Conservation (phyloP, 1,140 invertebrate genomes). For the Drusus annulatus region DNA sequence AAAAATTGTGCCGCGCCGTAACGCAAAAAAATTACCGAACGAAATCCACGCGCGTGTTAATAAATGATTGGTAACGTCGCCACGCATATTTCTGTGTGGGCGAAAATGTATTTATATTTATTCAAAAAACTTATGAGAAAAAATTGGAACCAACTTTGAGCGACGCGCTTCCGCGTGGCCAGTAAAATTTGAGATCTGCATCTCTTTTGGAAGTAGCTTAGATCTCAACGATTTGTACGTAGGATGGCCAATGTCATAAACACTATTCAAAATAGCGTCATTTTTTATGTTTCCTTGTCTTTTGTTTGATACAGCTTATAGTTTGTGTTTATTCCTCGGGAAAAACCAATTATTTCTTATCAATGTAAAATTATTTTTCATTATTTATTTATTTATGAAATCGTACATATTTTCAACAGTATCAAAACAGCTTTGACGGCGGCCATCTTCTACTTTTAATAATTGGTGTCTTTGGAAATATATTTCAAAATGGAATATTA, state of each 20-base stretch:
- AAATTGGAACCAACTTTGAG: slow-evolving; percentile 13
- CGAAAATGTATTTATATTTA: slow-evolving; percentile 8
- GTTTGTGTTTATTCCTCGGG: too few species aligned
- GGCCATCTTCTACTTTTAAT: slow-evolving; percentile 5
- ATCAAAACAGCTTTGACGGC: background rate
- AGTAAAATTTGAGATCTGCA: too few species aligned
- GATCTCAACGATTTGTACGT: background rate
- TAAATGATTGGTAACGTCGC: too few species aligned
- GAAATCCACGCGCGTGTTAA: too few species aligned
- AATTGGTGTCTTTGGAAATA: slow-evolving; percentile 14
- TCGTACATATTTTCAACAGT: background rate
- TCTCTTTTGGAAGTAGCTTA: too few species aligned
- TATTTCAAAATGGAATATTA: slow-evolving; percentile 7
- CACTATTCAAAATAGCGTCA: background rate
- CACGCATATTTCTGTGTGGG: too few species aligned
- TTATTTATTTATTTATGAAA: too few species aligned
- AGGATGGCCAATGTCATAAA: background rate
- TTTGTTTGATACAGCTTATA: background rate
- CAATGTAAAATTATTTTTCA: too few species aligned
- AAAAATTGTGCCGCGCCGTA: too few species aligned
- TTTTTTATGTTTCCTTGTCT: background rate
- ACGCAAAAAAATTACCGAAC: too few species aligned
- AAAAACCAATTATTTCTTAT: background rate
- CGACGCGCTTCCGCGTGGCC: background rate
- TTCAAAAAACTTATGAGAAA: slow-evolving; percentile 16